These are phyloP conservation scores for Silvanus unidentatus DNA, from an alignment of 2,888 invertebrate genomes.

Conservation along the genomic window DNA sequence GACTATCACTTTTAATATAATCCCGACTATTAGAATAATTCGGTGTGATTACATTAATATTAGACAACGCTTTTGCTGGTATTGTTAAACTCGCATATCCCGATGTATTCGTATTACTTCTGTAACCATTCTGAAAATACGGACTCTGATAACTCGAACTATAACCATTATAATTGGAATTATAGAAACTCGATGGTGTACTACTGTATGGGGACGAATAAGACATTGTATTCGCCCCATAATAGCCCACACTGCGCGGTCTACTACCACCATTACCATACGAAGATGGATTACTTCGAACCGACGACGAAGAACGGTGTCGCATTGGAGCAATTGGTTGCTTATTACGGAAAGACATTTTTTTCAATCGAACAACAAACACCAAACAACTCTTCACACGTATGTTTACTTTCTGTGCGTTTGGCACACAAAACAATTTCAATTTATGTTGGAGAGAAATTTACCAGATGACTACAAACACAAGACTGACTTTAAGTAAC, in stretches of 20 bases:
- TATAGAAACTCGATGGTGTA: neutral
- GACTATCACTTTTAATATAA: slow-evolving; percentile 40
- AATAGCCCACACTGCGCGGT: slow-evolving; percentile 37
- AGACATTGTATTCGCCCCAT: slow-evolving; percentile 26
- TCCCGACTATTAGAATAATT: slow-evolving; percentile 42
- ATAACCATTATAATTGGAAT: slow-evolving; percentile 13
- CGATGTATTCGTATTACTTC: slow-evolving; percentile 51
- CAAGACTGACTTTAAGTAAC: slow-evolving; percentile 13
- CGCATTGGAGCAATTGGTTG: slow-evolving; percentile 35
- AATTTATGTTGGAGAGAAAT: neutral
- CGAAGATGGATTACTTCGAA: slow-evolving; percentile 25
- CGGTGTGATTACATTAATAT: slow-evolving; percentile 55
- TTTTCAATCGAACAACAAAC: too few species aligned
- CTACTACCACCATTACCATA: slow-evolving; percentile 29
- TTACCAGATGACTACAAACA: neutral
- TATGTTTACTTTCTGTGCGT: neutral
- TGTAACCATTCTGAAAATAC: slow-evolving; percentile 47
- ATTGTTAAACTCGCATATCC: slow-evolving; percentile 65
- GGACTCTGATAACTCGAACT: slow-evolving; percentile 43
- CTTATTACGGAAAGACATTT: slow-evolving; percentile 30
- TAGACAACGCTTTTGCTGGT: slow-evolving; percentile 54
- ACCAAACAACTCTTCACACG: neutral
- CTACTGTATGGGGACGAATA: slow-evolving; percentile 30
- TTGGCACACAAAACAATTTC: neutral
- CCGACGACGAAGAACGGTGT: slow-evolving; percentile 40